These are phyloP conservation scores for Labeo catla DNA, from an alignment of 2,113 vertebrate genomes.

Conservation along the genomic window DNA sequence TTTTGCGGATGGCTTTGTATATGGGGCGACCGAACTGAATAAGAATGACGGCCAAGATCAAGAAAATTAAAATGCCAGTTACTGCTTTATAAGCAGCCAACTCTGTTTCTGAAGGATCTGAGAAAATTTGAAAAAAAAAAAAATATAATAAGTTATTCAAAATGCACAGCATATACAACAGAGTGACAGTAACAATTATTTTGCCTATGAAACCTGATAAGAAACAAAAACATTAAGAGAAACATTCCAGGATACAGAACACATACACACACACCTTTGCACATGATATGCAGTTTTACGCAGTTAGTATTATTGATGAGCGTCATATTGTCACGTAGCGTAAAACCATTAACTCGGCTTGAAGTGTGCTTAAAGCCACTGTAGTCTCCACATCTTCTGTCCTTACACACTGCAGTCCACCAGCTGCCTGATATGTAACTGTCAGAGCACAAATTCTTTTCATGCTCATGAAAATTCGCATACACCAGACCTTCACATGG, in stretches of 20 bases:
- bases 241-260: not conserved
- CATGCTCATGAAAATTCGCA: not conserved
- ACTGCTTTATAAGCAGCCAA: slow-evolving; percentile 65
- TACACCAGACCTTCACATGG: slow-evolving; percentile 34
- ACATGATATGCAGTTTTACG: not conserved
- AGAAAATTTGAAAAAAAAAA: not conserved
- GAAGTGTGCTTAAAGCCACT: accelerated
- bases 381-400: slow-evolving; percentile 39
- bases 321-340: not conserved
- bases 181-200: too few species aligned
- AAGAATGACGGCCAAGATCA: slow-evolving; percentile 65
- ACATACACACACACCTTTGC: slow-evolving; percentile 55
- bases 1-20: slow-evolving; percentile 65
- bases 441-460: not conserved
- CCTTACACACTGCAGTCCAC: slow-evolving; percentile 20
- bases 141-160: not conserved
- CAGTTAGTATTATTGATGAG: accelerated
- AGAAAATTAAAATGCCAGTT: slow-evolving; percentile 62
- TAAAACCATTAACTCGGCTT: accelerated
- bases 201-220: not conserved
- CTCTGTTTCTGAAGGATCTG: slow-evolving; percentile 36
- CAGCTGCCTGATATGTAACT: accelerated
- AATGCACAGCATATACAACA: not conserved
- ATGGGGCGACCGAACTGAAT: slow-evolving; percentile 65
- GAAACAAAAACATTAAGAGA: not conserved